Evolutionary conservation across 1,140 invertebrate genomes (phyloP).

Genomic region (Lasioglossum albipes): DNA sequence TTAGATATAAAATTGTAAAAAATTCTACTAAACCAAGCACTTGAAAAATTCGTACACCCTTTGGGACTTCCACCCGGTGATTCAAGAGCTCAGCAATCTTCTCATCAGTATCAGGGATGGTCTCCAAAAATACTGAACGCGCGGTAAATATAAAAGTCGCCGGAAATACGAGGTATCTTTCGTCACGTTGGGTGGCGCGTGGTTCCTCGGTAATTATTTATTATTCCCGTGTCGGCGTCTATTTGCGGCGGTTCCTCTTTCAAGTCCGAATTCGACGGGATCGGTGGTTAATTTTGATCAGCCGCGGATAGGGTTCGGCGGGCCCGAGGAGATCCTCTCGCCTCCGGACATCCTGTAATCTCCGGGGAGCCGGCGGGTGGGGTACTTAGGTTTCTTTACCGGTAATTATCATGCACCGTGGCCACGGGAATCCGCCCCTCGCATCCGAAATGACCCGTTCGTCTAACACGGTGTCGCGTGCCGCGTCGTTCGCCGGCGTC

Average conservation of each 20-base stretch:
- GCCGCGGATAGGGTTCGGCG: slow-evolving; percentile 57
- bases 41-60: too few species aligned
- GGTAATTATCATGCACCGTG: slow-evolving; percentile 76
- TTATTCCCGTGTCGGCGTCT: slow-evolving; percentile 50
- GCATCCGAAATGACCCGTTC: slow-evolving; percentile 74
- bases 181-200: slow-evolving; percentile 27
- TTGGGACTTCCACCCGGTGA: too few species aligned
- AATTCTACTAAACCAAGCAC: too few species aligned
- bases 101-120: not conserved
- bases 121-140: not conserved
- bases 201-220: slow-evolving; percentile 59
- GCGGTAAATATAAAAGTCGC: not conserved
- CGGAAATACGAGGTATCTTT: slow-evolving; percentile 13
- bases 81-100: too few species aligned
- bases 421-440: slow-evolving; percentile 68
- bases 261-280: slow-evolving; percentile 60
- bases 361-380: slow-evolving; percentile 57
- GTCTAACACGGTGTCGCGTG: slow-evolving; percentile 74
- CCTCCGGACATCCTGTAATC: slow-evolving; percentile 78
- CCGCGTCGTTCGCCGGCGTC: slow-evolving; percentile 56
- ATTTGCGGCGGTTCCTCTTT: slow-evolving; percentile 61
- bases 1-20: too few species aligned
- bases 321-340: slow-evolving; percentile 55
- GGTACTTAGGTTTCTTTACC: slow-evolving; percentile 59
- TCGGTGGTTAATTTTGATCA: slow-evolving; percentile 66